Evolutionary conservation across 2,797 vertebrate species (phyloP), one percentile per base, ranked within the genome.

Genomic region (Falco naumanni): DNA sequence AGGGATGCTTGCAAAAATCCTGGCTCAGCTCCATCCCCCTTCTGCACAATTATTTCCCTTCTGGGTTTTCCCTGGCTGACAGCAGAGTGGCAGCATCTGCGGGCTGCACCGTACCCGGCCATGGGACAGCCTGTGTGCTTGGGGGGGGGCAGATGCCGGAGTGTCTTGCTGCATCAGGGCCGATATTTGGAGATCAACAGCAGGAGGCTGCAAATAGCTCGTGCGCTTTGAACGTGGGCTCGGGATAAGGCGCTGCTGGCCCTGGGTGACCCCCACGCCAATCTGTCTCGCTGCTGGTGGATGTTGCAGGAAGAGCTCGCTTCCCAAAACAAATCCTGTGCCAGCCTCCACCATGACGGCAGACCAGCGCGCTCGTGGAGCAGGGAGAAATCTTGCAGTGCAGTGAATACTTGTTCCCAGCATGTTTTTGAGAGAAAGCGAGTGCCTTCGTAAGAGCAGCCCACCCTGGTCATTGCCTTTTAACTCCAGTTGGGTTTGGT

Each of bases 21-120:
- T 12, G 8, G 65, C 18, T 13, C 50, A 22, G 29, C 28, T 39
- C 51, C 37, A 3, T 6, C 11, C 3, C 13, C 2, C 4, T 69
- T 51, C 69, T 10, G 14, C 5, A 2, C 8, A 1, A 0, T 16
- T 68, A 15, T 31, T 76, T 37, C 41, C 43, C 10, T 9, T 37
- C 65, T 31, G 28, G 1, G 3, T 33, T 51, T 48, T 18, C 20
- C 45, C 24, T 12, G 29, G 39, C 22, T 1, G 1, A 22, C 3
- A 13, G 64, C 10, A 39, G 37, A 65, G 69, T 33, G 51, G 53
- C 21, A 72, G 59, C 47, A 64, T 13, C 31, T 57, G 22, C 2
- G 3, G 70, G n/a, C 61, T 69, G 63, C 54, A 2, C 4, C 33
- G 51, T 41, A 0, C 34, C 16, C 16, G 3, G 3, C 0, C 4